These are phyloP conservation scores for Danaus plexippus DNA, from an alignment of 1,140 invertebrate species.

Conservation along the genomic window DNA sequence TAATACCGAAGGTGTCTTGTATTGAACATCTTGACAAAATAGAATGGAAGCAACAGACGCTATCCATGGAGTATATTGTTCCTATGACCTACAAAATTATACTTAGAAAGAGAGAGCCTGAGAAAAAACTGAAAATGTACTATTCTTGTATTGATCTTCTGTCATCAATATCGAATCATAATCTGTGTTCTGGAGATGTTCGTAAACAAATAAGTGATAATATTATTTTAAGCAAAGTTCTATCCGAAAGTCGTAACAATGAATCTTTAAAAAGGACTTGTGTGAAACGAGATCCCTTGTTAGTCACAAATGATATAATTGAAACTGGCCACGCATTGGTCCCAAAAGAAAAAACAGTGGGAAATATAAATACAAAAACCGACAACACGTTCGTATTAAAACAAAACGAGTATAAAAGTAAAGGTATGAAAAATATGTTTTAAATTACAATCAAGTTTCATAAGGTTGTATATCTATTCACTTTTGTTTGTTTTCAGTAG, in stretches of 20 bases:
- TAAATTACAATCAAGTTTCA: slow-evolving; percentile 2
- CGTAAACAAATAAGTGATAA: slow-evolving; percentile 41
- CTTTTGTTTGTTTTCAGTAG: too few relatives aligned
- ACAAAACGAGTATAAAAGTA: not conserved
- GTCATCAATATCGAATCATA: slow-evolving; percentile 19
- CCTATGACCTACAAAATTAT: slow-evolving; percentile 52
- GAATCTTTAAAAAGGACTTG: too few relatives aligned
- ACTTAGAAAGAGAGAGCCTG: slow-evolving; percentile 32
- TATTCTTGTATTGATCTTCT: slow-evolving; percentile 57
- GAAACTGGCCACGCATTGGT: too few relatives aligned
- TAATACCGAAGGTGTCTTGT: slow-evolving; percentile 42
- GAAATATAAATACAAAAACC: too few relatives aligned
- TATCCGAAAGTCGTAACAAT: too few relatives aligned
- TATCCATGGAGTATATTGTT: slow-evolving; percentile 42
- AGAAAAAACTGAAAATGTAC: slow-evolving; percentile 34
- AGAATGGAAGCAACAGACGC: slow-evolving; percentile 34
- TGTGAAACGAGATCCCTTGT: too few relatives aligned
- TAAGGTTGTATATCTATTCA: not conserved
- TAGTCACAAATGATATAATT: too few relatives aligned
- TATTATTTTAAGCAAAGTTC: slow-evolving; percentile 24
- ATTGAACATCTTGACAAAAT: slow-evolving; percentile 51
- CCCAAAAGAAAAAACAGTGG: too few relatives aligned
- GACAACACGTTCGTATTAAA: not conserved
- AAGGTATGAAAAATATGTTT: slow-evolving; percentile 1
- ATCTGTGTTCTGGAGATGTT: slow-evolving; percentile 31